phyloP scores from a whole-genome alignment of 92 coral and sea anemone genomes.

The Ricordea florida region DNA sequence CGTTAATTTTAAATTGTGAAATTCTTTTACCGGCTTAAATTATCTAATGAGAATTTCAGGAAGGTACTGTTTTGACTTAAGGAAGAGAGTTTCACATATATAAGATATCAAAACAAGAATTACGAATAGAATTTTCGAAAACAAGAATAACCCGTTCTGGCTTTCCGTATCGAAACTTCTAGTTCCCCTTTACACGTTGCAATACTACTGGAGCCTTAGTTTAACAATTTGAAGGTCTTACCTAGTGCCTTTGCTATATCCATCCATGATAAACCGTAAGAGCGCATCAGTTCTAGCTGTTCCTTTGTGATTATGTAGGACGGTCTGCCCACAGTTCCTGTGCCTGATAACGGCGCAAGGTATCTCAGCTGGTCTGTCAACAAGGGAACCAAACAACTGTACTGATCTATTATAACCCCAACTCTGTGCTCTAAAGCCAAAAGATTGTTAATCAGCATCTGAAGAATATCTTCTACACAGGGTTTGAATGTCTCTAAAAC shows the following conservation, averaged over 20 bases:
- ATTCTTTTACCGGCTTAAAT: neutral
- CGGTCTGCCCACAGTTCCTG: conserved; percentile 35
- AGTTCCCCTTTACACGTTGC: neutral
- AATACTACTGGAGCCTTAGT: too few species aligned
- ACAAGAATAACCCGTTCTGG: neutral
- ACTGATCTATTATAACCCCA: too few species aligned
- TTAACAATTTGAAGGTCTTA: neutral
- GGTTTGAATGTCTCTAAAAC: neutral
- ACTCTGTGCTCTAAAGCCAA: too few species aligned
- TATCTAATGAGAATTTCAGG: neutral
- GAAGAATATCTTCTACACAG: neutral
- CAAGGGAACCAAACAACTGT: neutral
- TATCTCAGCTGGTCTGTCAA: neutral
- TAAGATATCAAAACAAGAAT: too few species aligned
- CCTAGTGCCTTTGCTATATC: conserved; percentile 31
- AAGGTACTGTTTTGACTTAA: too few species aligned
- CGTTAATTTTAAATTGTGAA: neutral
- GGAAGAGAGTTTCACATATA: too few species aligned
- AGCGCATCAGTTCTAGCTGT: conserved; percentile 39
- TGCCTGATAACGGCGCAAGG: neutral
- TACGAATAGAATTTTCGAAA: too few species aligned
- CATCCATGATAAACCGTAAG: conserved; percentile 19
- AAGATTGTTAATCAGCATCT: neutral
- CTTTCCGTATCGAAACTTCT: neutral
- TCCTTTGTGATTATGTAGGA: conserved; percentile 40